These are phyloP conservation scores for Volucella bombylans DNA, from an alignment of 2,888 invertebrate genomes.

Conservation along the genomic window DNA sequence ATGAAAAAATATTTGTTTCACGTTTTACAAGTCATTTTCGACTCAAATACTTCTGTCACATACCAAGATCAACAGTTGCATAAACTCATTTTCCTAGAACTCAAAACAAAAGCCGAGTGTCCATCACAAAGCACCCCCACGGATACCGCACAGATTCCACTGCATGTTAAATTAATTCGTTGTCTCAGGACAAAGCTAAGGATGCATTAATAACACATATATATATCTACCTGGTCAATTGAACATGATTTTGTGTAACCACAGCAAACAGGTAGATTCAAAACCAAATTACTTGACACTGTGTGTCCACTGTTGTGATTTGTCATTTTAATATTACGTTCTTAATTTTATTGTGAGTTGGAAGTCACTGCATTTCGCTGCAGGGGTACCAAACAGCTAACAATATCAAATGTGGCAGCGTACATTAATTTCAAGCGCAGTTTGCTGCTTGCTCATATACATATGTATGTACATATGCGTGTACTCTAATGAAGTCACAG, in stretches of 20 bases:
- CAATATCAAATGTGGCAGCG: constrained; percentile 77
- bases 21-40: too few species aligned
- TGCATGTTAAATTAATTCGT: constrained; percentile 79
- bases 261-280: constrained; percentile 69
- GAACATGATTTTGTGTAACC: constrained; percentile 63
- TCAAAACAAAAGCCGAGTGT: constrained; percentile 46
- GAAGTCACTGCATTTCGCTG: constrained; percentile 59
- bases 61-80: constrained; percentile 2
- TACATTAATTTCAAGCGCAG: constrained; percentile 78
- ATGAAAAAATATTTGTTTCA: too few species aligned
- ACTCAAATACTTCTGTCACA: too few species aligned
- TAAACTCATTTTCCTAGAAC: constrained; percentile 60
- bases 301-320: constrained; percentile 72
- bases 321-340: constrained; percentile 74
- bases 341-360: constrained; percentile 67
- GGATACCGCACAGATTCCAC: not conserved
- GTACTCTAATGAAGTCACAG: constrained; percentile 73
- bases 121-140: constrained; percentile 5
- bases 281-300: constrained; percentile 72
- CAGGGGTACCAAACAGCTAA: constrained; percentile 72
- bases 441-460: constrained; percentile 11
- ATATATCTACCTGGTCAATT: constrained; percentile 36
- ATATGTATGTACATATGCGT: constrained; percentile 44
- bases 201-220: constrained; percentile 79
- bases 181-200: constrained; percentile 79